phyloP scores from a whole-genome alignment of 2,113 vertebrate species.

The Proterorhinus semilunaris region DNA sequence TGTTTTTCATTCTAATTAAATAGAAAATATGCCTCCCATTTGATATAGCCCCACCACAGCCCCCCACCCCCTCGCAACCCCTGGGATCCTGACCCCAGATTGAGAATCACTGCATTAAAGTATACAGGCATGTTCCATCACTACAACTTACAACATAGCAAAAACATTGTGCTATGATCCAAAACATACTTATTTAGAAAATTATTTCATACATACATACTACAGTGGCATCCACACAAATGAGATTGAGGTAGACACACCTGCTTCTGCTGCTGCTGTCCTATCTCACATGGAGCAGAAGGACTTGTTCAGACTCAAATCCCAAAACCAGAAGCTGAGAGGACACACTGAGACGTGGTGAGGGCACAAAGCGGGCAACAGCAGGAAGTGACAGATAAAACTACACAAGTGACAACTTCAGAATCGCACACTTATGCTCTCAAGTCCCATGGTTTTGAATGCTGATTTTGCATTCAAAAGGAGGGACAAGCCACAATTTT shows the following conservation, averaged over 20 bases:
- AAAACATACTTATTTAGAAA: background rate
- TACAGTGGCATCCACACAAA: background rate
- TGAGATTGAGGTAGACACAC: slow-evolving; percentile 50
- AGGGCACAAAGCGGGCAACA: slow-evolving; percentile 20
- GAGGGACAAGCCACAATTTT: background rate
- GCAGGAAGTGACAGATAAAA: slow-evolving; percentile 14
- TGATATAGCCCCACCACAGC: no score
- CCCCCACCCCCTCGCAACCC: no score
- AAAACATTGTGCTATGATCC: background rate
- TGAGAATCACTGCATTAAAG: no score
- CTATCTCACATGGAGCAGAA: slow-evolving; percentile 16
- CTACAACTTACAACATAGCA: background rate
- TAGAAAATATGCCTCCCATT: no score
- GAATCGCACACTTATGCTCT: slow-evolving; percentile 17
- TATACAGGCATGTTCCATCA: background rate
- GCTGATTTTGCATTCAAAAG: slow-evolving; percentile 20
- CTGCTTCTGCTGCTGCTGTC: slow-evolving; percentile 48
- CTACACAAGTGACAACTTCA: slow-evolving; percentile 15
- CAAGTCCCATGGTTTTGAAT: slow-evolving; percentile 18
- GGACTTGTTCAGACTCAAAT: slow-evolving; percentile 19
- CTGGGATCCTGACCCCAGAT: no score
- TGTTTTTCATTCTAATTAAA: no score
- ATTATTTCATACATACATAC: background rate
- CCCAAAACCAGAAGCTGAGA: slow-evolving; percentile 23
- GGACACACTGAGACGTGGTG: slow-evolving; percentile 53